Percentiles rank a stretch among this genome's conserved stretches.
Conservation (phyloP, 2,797 vertebrate genomes). For the Acanthornis magna region DNA sequence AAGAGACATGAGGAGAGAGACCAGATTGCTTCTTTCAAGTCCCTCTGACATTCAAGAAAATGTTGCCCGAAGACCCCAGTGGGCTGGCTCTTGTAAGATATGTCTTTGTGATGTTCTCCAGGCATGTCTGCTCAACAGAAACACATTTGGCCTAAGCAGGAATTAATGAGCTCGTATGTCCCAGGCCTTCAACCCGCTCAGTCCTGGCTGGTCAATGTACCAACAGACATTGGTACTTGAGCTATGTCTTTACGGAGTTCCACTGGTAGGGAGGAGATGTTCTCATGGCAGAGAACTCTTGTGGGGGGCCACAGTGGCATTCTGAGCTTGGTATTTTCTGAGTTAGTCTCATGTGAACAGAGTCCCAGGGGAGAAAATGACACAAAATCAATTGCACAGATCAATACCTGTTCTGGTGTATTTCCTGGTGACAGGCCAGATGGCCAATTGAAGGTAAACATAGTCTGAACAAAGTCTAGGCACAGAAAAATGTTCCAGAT, state of each 20-base stretch:
- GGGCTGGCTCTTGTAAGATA: background rate
- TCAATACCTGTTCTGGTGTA: conserved; percentile 30
- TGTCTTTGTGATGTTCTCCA: background rate
- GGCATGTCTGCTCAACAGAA: background rate
- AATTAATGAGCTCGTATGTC: background rate
- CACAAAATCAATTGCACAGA: conserved; percentile 37
- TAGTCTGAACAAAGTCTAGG: conserved; percentile 54
- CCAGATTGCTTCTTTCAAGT: background rate
- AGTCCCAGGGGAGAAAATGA: background rate
- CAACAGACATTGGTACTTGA: background rate
- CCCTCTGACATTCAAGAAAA: background rate
- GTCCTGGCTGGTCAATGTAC: background rate
- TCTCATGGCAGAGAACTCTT: background rate
- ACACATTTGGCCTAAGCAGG: background rate
- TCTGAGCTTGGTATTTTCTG: background rate
- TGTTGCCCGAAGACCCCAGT: background rate
- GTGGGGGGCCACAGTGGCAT: background rate
- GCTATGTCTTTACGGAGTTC: background rate
- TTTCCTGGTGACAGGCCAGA: conserved; percentile 20
- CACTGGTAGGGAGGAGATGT: background rate
- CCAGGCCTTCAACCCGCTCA: background rate
- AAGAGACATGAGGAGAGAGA: background rate
- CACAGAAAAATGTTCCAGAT: conserved; percentile 16
- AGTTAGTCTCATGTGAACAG: background rate
- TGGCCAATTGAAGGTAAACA: conserved; percentile 5